Evolutionary conservation across 2,888 invertebrate species (phyloP), one percentile per base, ranked within the genome.

Genomic region (Hemaris fuciformis): DNA sequence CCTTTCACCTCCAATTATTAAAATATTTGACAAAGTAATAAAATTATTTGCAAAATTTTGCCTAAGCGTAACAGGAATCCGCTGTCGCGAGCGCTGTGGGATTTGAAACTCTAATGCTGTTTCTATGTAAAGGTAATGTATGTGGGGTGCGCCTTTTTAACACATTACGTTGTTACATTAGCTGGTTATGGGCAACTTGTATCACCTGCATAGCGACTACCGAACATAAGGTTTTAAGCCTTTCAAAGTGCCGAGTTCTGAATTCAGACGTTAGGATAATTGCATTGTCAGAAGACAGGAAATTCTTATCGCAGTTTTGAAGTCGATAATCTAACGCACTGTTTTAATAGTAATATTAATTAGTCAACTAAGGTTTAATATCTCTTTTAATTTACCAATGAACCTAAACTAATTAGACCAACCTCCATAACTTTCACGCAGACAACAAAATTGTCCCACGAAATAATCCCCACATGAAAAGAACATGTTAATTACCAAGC

Each of bases 1-100:
- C 67, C 71, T 63, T 63, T 63, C 65, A 46, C 64, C 61, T 60
- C 64, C 62, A 68, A 72, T 72, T 71, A 67, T 65, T 69, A 67
- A 68, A 72, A 69, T 70, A 65, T 70, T 70, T 63, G 53, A 53
- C 38, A 20, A 53, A 60, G 62, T 58, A 69, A 68, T 65, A 70
- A 68, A 60, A 31, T 61, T 63, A 64, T 64, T 66, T 65, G 65
- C 61, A 62, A 59, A 67, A 68, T 62, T 64, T 64, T 58, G 25
- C 15, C n/a, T 5, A 41, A 18, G 23, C 25, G 41, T 48, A 46
- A 46, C 42, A 62, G 31, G 43, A 31, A 57, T 57, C 43, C 46
- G 31, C 22, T 22, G 13, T 10, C 18, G 23, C 43, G 27, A 43
- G 27, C 22, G 5, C 23, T 25, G 13, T 22, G 23, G 42, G n/a